Evolutionary conservation across 2,888 invertebrate genomes (phyloP), one percentile per base, ranked within the genome.

Genomic region (Acleris holmiana): DNA sequence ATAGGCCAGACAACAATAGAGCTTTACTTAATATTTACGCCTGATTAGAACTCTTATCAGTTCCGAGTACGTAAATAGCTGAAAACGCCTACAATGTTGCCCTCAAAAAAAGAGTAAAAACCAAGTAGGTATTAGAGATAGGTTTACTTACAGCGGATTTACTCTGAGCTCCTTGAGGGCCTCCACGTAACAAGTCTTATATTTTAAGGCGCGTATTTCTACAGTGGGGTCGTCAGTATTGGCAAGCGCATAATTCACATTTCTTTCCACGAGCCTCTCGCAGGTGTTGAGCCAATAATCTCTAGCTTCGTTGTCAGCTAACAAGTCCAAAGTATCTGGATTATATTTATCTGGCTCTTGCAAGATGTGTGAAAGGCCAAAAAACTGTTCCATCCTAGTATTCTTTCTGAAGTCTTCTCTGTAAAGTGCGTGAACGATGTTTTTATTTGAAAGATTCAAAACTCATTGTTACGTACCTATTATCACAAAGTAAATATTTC

Each of bases 251-350:
- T 96, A 96, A 70, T 94, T 94, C 23, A 97, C 95, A 89, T 97
- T 97, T 91, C 97, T 97, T 72, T 96, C 95, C 17, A 97, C 95
- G 74, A 98, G 95, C 71, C 95, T 96, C 82, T 97, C 96, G 82
- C 99, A 97, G 84, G 98, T 98, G 69, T 95, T 94, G 53, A 99
- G 94, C 99, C 99, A 99, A 87, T 99, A 99, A 72, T 93, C 95
- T 82, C 97, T 94, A 15, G 98, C 99, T 81, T 97, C 96, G 71
- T 94, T 93, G 84, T 99, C 98, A 75, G 94, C 94, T 67, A 96
- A 95, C 65, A 99, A 94, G 89, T 99, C 98, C 71, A 98, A 95
- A 35, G 98, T 98, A 85, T 99, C 99, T 1, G 99, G 98, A 83
- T 95, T 94, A 91, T 99, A 99, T 78, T 94, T 94, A 72, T 94